Evolutionary conservation across 2,888 invertebrate species (phyloP).

Genomic region (Mongoloraphidia duomilia): DNA sequence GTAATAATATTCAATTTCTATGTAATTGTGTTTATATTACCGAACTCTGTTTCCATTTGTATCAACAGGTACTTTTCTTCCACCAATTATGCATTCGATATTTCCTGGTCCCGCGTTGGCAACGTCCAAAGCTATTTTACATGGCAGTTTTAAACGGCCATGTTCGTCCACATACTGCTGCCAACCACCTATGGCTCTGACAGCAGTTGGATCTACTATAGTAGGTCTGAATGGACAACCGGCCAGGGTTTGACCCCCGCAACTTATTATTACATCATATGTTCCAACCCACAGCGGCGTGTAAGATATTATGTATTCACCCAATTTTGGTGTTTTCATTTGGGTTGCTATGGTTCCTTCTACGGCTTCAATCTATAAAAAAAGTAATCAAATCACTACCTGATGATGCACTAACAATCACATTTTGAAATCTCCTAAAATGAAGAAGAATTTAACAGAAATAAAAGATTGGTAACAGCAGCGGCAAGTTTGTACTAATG

Average conservation of each 20-base stretch:
- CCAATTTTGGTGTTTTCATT: slow-evolving; percentile 36
- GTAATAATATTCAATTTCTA: no score
- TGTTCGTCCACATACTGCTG: slow-evolving; percentile 61
- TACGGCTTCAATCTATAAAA: slow-evolving; percentile 25
- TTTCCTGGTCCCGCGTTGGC: slow-evolving; percentile 82
- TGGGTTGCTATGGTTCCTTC: slow-evolving; percentile 43
- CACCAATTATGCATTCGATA: slow-evolving; percentile 49
- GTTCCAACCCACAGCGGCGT: slow-evolving; percentile 82
- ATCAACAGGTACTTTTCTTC: slow-evolving; percentile 39
- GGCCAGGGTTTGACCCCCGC: slow-evolving; percentile 31
- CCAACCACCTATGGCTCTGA: slow-evolving; percentile 76
- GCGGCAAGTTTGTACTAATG: no score
- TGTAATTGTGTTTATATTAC: slow-evolving; percentile 22
- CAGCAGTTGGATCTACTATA: slow-evolving; percentile 57
- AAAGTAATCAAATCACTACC: not conserved
- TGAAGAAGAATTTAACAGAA: no score
- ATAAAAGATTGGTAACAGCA: no score
- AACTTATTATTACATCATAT: slow-evolving; percentile 75
- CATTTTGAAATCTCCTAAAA: no score
- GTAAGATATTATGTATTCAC: slow-evolving; percentile 81
- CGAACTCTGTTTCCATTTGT: slow-evolving; percentile 24
- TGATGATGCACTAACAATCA: no score
- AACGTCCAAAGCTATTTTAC: slow-evolving; percentile 74
- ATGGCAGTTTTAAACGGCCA: slow-evolving; percentile 56
- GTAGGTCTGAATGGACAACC: slow-evolving; percentile 50